Conservation (phyloP, 2,797 vertebrate genomes). For the Cynopterus sphinx region DNA sequence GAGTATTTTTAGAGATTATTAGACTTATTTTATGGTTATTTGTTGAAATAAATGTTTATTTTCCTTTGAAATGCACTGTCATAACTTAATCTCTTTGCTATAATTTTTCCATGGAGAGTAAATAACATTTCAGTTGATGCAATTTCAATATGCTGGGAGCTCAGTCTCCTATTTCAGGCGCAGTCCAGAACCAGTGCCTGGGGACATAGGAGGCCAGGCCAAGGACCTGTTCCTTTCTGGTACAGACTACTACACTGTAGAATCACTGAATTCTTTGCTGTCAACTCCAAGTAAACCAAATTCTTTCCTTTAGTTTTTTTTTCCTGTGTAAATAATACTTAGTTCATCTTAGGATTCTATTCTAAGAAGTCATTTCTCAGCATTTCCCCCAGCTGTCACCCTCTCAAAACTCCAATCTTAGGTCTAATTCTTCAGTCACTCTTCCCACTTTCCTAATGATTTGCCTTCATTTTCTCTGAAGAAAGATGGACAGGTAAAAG, state of each 20-base stretch:
- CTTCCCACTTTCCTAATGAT: background rate
- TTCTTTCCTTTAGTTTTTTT: slow-evolving; percentile 68
- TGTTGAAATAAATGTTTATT: slow-evolving; percentile 69
- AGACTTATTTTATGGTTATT: slow-evolving; percentile 63
- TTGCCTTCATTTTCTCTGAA: background rate
- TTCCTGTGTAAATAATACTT: slow-evolving; percentile 42
- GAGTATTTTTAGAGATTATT: slow-evolving; percentile 64
- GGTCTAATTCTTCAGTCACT: background rate
- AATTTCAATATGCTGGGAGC: slow-evolving; percentile 66
- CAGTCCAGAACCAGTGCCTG: background rate
- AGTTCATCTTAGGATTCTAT: background rate
- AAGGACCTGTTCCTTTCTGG: slow-evolving; percentile 29
- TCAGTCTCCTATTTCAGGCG: slow-evolving; percentile 59
- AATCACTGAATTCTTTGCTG: slow-evolving; percentile 58
- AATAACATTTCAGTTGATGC: slow-evolving; percentile 66
- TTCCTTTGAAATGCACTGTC: slow-evolving; percentile 72
- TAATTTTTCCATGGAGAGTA: slow-evolving; percentile 76
- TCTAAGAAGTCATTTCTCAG: slow-evolving; percentile 52
- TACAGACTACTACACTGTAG: background rate
- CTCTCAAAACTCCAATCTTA: background rate
- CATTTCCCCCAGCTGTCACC: background rate
- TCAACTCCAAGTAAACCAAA: slow-evolving; percentile 66
- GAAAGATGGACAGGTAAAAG: background rate
- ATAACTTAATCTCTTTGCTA: slow-evolving; percentile 66
- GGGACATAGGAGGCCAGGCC: background rate